Percentiles rank a stretch among this genome's conserved stretches.
These are phyloP conservation scores for Sturnira hondurensis DNA, from an alignment of 2,113 vertebrate genomes.

Conservation along the genomic window DNA sequence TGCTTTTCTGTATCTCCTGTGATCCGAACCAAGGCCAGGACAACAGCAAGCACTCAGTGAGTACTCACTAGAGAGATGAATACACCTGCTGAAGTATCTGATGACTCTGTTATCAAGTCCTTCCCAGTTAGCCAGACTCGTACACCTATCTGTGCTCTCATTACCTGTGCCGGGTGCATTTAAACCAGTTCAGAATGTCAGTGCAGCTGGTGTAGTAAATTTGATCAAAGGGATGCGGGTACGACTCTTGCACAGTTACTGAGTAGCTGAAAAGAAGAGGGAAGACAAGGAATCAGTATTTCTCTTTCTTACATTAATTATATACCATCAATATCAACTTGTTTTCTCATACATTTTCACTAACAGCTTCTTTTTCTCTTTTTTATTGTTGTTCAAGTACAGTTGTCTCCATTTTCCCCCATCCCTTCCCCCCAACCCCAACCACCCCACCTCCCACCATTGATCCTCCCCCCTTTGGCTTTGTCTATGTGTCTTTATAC, in stretches of 20 bases:
- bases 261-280: constrained; percentile 86
- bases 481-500: no score
- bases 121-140: background rate
- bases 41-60: background rate
- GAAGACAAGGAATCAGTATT: background rate
- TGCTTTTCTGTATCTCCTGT: background rate
- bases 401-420: no score
- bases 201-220: constrained; percentile 97
- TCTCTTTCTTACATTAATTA: background rate
- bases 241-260: constrained; percentile 96
- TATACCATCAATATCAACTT: background rate
- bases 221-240: constrained; percentile 95
- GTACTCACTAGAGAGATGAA: no score
- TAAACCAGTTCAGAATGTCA: constrained; percentile 99
- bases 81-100: background rate
- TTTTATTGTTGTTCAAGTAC: no score
- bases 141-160: background rate
- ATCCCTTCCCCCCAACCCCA: no score
- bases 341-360: background rate
- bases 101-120: background rate
- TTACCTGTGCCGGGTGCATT: constrained; percentile 97
- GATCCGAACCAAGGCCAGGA: background rate
- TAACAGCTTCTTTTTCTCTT: background rate
- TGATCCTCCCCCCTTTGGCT: no score
- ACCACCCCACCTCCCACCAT: no score